These are phyloP conservation scores for Pitangus sulphuratus DNA, from an alignment of 2,797 vertebrate species.

Conservation along the genomic window DNA sequence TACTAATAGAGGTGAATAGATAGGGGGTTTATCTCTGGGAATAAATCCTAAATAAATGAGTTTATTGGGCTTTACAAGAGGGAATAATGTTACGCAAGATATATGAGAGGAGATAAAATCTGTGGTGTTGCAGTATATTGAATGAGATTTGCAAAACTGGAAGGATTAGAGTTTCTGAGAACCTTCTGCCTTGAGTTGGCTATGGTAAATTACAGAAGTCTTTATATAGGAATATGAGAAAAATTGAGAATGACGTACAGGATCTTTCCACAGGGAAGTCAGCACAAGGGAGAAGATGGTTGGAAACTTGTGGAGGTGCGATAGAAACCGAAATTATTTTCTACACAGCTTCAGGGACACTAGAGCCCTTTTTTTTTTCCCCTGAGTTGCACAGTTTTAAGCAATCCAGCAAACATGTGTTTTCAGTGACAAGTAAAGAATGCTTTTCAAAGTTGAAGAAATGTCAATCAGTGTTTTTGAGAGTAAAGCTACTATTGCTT, in stretches of 20 bases:
- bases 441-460: not conserved
- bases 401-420: not conserved
- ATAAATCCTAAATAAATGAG: not conserved
- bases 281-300: not conserved
- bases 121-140: not conserved
- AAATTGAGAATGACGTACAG: not conserved
- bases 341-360: not conserved
- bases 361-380: not conserved
- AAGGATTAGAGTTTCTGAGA: not conserved
- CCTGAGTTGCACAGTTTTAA: not conserved
- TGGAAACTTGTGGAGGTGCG: not conserved
- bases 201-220: not conserved
- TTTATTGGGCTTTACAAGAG: not conserved
- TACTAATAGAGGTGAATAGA: not conserved
- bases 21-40: not conserved
- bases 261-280: not conserved
- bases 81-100: not conserved
- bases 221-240: not conserved
- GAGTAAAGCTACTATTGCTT: not conserved
- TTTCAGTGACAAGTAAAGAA: not conserved
- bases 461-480: not conserved
- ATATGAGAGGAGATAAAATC: not conserved
- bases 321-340: not conserved
- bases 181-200: not conserved
- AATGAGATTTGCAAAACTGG: not conserved